Conservation (phyloP, 2,888 invertebrate species). For the Apantesis nais region DNA sequence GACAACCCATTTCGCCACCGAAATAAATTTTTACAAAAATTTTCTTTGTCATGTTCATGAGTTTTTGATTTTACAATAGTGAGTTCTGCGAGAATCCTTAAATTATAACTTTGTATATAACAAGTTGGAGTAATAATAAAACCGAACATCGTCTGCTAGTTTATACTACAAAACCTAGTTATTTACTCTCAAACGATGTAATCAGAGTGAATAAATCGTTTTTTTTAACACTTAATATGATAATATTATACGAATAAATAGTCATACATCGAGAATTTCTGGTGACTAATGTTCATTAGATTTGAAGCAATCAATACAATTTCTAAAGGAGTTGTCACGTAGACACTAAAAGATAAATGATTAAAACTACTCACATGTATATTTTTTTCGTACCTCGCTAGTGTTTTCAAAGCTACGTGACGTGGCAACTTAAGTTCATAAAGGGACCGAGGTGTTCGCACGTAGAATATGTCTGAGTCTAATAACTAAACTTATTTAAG, state of each 20-base stretch:
- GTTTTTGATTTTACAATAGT: background rate
- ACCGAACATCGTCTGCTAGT: background rate
- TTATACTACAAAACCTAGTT: background rate
- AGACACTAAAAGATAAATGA: conserved; percentile 30
- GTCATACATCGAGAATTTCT: background rate
- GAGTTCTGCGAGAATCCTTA: background rate
- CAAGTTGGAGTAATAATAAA: background rate
- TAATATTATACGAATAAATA: background rate
- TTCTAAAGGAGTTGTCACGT: conserved; percentile 18
- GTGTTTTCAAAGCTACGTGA: conserved; percentile 61
- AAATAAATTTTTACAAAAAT: background rate
- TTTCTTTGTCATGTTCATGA: background rate
- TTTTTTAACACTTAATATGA: background rate
- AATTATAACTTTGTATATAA: background rate
- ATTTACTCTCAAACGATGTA: background rate
- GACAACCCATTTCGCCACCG: background rate
- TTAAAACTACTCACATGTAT: conserved; percentile 38
- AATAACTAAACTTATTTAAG: conserved; percentile 53
- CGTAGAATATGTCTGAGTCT: conserved; percentile 48
- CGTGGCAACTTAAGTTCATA: conserved; percentile 62
- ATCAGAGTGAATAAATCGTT: background rate
- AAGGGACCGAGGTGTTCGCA: conserved; percentile 53
- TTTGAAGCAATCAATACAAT: background rate
- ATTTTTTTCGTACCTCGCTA: conserved; percentile 52
- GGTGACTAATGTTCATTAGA: background rate